Conservation (phyloP, 2,888 invertebrate genomes). For the Agriotes lineatus region DNA sequence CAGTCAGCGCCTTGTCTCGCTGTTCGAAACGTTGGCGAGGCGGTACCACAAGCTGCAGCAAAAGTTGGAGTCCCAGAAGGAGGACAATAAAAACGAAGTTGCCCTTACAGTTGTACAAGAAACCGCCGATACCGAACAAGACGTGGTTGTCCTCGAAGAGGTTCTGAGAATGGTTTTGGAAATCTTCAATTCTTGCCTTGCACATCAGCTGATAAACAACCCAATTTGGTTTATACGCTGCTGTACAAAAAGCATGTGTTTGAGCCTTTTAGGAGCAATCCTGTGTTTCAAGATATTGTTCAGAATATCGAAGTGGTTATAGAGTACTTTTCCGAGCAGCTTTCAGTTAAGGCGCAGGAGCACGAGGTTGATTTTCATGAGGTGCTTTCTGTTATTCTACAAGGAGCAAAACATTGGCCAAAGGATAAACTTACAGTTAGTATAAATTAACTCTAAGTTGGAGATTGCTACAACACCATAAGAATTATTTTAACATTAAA, state of each 20-base stretch:
- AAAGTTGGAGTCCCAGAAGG: constrained; percentile 44
- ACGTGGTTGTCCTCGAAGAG: constrained; percentile 93
- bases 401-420: constrained; percentile 94
- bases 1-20: constrained; percentile 91
- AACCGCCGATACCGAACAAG: constrained; percentile 75
- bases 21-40: constrained; percentile 92
- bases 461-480: constrained; percentile 21
- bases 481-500: background rate
- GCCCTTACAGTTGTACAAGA: constrained; percentile 55
- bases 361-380: constrained; percentile 85
- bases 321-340: constrained; percentile 76
- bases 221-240: constrained; percentile 94
- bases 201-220: constrained; percentile 88
- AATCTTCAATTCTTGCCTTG: constrained; percentile 95
- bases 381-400: constrained; percentile 89
- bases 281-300: constrained; percentile 92
- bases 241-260: constrained; percentile 94
- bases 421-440: constrained; percentile 90
- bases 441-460: background rate
- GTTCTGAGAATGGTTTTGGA: constrained; percentile 96
- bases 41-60: constrained; percentile 78
- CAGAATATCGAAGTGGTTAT: constrained; percentile 95
- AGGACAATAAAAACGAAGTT: constrained; percentile 48
- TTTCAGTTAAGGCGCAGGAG: constrained; percentile 71
- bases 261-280: constrained; percentile 86